phyloP scores from a whole-genome alignment of 2,113 vertebrate species.

The Labeo rohita region DNA sequence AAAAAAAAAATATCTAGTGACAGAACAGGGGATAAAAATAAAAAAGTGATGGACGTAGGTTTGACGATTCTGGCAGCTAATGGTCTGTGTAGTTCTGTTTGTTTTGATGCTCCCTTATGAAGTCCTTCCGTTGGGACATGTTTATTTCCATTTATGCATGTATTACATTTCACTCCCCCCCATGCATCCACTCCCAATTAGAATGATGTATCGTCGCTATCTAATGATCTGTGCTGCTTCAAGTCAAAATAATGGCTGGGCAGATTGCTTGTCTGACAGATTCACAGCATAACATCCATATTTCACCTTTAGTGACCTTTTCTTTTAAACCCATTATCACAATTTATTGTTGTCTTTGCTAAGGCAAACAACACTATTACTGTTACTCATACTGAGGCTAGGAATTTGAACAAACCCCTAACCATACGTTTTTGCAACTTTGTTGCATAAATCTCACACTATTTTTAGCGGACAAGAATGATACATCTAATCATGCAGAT shows the following conservation, averaged over 20 bases:
- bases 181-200: conserved; percentile 17
- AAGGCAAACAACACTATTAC: neutral
- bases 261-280: neutral
- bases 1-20: neutral
- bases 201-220: conserved; percentile 7
- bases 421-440: neutral
- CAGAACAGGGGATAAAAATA: neutral
- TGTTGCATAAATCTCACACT: neutral
- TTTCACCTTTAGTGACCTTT: conserved; percentile 2
- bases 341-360: neutral
- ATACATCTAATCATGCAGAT: neutral
- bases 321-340: neutral
- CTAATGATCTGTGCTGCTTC: conserved; percentile 22
- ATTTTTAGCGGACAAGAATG: neutral
- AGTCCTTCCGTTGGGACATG: neutral
- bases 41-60: neutral
- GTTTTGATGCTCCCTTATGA: conserved; percentile 5
- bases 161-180: neutral
- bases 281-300: neutral
- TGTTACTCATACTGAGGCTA: neutral
- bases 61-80: conserved; percentile 2
- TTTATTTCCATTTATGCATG: conserved; percentile 17
- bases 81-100: conserved; percentile 12
- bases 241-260: neutral
- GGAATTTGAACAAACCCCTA: neutral